Conservation (phyloP, 2,113 vertebrate genomes). For the Ranitomeya imitator region DNA sequence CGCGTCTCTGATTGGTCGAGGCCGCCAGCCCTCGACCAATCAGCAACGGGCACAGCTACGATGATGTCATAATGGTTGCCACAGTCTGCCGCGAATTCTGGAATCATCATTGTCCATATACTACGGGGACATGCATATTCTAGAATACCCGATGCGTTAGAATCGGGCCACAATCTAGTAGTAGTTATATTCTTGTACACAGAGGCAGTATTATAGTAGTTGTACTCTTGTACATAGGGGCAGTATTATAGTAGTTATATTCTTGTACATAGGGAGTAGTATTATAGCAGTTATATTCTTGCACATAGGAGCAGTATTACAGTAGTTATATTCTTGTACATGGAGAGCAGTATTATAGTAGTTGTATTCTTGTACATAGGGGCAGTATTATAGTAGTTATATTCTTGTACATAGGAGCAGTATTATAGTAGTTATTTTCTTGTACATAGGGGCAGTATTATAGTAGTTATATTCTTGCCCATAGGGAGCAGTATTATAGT, state of each 20-base stretch:
- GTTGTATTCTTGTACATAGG: not conserved
- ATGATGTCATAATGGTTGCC: no score
- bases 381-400: not conserved
- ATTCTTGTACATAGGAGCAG: not conserved
- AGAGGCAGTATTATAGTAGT: not conserved
- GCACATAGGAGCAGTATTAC: not conserved
- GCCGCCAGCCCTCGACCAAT: no score
- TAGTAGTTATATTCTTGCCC: not conserved
- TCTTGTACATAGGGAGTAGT: not conserved
- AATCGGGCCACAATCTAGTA: no score
- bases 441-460: not conserved
- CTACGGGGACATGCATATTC: no score
- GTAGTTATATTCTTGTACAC: not conserved
- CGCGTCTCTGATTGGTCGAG: no score
- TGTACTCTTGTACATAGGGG: not conserved
- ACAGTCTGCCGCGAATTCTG: no score
- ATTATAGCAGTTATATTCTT: not conserved
- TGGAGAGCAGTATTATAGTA: not conserved
- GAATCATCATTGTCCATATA: no score
- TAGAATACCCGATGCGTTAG: no score
- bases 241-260: conserved; percentile 18
- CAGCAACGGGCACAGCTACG: no score
- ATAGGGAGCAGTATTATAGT: not conserved
- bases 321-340: not conserved
- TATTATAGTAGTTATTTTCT: not conserved